Evolutionary conservation across 1,140 invertebrate genomes (phyloP).

Genomic region (Delia radicum): DNA sequence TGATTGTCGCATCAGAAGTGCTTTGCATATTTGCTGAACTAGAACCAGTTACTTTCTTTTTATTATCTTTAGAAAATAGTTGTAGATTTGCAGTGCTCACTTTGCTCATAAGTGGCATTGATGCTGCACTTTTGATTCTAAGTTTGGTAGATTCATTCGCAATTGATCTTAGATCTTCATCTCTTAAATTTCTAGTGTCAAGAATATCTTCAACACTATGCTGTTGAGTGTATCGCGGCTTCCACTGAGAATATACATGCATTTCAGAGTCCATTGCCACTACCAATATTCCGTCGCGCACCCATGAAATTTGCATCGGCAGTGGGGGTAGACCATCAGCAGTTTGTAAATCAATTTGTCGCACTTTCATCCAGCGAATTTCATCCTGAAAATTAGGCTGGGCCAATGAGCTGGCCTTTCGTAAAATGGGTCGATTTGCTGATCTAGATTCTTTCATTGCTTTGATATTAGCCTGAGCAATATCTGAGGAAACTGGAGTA

Average conservation of each 20-base stretch:
- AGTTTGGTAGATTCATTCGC: constrained; percentile 71
- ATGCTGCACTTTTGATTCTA: constrained; percentile 69
- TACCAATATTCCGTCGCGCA: constrained; percentile 94
- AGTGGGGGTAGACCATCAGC: constrained; percentile 94
- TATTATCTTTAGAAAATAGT: constrained; percentile 69
- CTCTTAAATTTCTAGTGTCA: constrained; percentile 74
- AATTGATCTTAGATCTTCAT: constrained; percentile 75
- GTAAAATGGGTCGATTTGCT: constrained; percentile 76
- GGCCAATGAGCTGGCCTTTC: constrained; percentile 83
- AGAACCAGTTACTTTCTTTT: constrained; percentile 56
- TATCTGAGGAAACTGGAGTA: constrained; percentile 82
- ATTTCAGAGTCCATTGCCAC: constrained; percentile 99
- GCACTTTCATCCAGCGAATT: constrained; percentile 93
- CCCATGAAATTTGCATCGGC: constrained; percentile 98
- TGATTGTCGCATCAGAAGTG: constrained; percentile 30
- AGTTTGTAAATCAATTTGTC: constrained; percentile 87
- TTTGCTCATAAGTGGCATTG: constrained; percentile 76
- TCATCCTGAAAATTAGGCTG: constrained; percentile 82
- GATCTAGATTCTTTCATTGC: constrained; percentile 79
- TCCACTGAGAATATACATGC: constrained; percentile 99
- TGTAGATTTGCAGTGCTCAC: constrained; percentile 82
- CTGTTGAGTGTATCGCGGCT: constrained; percentile 59
- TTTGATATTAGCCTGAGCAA: constrained; percentile 88
- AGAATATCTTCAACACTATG: constrained; percentile 41
- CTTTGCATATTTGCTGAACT: constrained; percentile 17